A percentile compares a stretch with the other conserved stretches of the same genome.
Conservation (phyloP, 35 echinoderm and acorn worm species). For the Patiria miniata region DNA sequence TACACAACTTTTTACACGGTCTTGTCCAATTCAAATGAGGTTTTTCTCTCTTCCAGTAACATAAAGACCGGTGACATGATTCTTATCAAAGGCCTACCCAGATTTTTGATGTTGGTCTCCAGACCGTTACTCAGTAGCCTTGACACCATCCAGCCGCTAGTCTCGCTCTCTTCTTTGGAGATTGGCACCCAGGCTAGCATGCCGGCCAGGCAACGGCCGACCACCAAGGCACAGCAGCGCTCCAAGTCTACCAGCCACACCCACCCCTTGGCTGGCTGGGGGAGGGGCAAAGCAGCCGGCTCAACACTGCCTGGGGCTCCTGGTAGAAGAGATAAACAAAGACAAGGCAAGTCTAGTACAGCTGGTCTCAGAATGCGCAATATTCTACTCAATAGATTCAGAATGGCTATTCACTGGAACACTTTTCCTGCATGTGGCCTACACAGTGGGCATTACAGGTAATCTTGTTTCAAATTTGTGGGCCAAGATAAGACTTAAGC, state of each 20-base stretch:
- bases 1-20: too few relatives aligned
- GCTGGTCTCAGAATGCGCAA: neutral
- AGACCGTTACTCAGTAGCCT: conserved; percentile 77
- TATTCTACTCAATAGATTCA: too few relatives aligned
- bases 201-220: conserved; percentile 92
- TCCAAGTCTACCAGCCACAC: conserved; percentile 98
- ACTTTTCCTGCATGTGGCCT: too few relatives aligned
- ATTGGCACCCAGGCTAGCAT: conserved; percentile 89
- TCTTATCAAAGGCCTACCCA: too few relatives aligned
- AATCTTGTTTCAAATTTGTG: too few relatives aligned
- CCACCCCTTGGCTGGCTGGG: conserved; percentile 88
- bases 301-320: conserved; percentile 71
- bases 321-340: conserved; percentile 7
- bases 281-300: conserved; percentile 86
- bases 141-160: conserved; percentile 72
- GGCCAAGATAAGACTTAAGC: too few relatives aligned
- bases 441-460: too few relatives aligned
- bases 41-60: too few relatives aligned
- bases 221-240: conserved; percentile 78
- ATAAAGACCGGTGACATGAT: too few relatives aligned
- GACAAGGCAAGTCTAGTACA: neutral
- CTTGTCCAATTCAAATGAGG: too few relatives aligned
- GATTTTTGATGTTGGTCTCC: conserved; percentile 49
- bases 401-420: too few relatives aligned
- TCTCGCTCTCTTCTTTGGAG: conserved; percentile 90